Conservation (phyloP, 2,113 vertebrate genomes). For the Erythrolamprus reginae region DNA sequence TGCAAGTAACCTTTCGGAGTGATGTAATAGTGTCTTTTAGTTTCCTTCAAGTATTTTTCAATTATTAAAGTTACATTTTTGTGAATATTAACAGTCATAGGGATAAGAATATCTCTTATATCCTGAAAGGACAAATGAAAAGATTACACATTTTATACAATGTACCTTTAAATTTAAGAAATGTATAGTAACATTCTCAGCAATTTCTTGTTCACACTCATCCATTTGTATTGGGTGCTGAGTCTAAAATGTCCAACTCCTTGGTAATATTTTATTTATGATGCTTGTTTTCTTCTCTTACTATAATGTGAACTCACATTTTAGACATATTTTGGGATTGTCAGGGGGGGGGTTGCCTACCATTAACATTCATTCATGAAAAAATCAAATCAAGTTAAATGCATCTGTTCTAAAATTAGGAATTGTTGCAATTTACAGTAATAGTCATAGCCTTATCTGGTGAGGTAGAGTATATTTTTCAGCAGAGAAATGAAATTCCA, state of each 20-base stretch:
- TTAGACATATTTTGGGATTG: not conserved
- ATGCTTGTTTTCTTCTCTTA: not conserved
- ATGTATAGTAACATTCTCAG: not conserved
- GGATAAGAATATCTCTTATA: slow-evolving; percentile 39
- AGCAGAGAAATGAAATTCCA: not conserved
- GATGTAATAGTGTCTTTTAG: slow-evolving; percentile 38
- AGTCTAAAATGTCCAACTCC: not conserved
- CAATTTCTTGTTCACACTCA: not conserved
- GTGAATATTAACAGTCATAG: slow-evolving; percentile 51
- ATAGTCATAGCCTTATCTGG: not conserved
- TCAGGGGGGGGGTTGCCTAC: not conserved
- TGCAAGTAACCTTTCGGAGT: slow-evolving; percentile 49
- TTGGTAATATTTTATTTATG: not conserved
- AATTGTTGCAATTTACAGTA: not conserved
- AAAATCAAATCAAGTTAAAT: not conserved
- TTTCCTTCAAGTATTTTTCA: slow-evolving; percentile 41
- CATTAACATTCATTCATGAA: not conserved
- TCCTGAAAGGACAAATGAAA: slow-evolving; percentile 34
- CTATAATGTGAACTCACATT: not conserved
- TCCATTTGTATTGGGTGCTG: not conserved
- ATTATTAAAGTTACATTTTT: slow-evolving; percentile 32
- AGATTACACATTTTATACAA: not conserved
- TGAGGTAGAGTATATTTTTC: not conserved
- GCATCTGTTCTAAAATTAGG: not conserved
- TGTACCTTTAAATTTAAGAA: not conserved